phyloP scores from a whole-genome alignment of 2,797 vertebrate species.

The Epinephelus malabaricus region DNA sequence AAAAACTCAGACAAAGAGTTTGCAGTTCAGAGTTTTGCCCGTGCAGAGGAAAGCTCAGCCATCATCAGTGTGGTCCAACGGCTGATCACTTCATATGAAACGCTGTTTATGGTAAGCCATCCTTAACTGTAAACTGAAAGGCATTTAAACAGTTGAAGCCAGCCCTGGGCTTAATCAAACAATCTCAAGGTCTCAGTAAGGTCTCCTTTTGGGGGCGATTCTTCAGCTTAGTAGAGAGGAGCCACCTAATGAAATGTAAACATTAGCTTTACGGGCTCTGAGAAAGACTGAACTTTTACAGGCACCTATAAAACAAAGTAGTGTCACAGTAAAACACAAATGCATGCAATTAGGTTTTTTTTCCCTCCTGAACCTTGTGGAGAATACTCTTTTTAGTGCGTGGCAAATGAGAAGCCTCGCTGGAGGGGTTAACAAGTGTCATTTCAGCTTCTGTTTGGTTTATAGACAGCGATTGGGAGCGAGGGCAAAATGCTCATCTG shows the following conservation, averaged over 20 bases:
- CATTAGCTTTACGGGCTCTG: constrained; percentile 51
- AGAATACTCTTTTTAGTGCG: constrained; percentile 23
- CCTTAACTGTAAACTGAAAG: neutral
- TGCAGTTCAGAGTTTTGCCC: constrained; percentile 94
- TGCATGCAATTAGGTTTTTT: constrained; percentile 17
- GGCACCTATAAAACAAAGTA: constrained; percentile 48
- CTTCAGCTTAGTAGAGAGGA: constrained; percentile 43
- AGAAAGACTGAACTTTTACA: constrained; percentile 43
- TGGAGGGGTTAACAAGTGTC: constrained; percentile 32
- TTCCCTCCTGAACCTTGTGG: constrained; percentile 7
- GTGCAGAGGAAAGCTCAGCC: constrained; percentile 94
- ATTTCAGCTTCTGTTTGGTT: constrained; percentile 26
- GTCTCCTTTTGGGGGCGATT: constrained; percentile 28
- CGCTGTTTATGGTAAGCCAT: constrained; percentile 92
- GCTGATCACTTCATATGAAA: constrained; percentile 92
- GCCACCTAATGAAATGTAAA: constrained; percentile 66
- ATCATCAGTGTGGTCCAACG: constrained; percentile 94
- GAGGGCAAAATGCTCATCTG: constrained; percentile 24
- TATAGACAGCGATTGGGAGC: constrained; percentile 15
- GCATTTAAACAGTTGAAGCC: neutral
- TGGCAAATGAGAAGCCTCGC: constrained; percentile 26
- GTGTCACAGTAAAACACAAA: constrained; percentile 33
- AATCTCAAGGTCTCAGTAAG: constrained; percentile 11
- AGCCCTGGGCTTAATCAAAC: constrained; percentile 15
- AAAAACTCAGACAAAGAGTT: constrained; percentile 98